Evolutionary conservation across 2,888 invertebrate species (phyloP), one percentile per base, ranked within the genome.

Genomic region (Chromoteleia sp.): DNA sequence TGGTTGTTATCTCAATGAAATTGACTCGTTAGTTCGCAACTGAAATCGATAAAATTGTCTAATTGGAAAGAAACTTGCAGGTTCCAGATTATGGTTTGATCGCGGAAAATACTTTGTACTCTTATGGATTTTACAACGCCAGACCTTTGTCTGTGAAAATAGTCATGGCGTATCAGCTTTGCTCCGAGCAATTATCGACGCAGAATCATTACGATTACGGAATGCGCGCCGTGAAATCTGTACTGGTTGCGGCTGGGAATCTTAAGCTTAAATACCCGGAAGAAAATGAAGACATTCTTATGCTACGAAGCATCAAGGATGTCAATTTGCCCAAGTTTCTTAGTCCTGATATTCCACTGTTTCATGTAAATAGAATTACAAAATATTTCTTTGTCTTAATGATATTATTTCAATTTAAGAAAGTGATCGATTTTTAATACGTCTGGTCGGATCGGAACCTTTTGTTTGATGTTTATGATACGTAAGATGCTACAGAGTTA

Each of bases 21-120:
- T 14, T 25, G 54, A 19, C 10, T 21, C n/a, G n/a, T n/a, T n/a
- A n/a, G n/a, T n/a, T n/a, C n/a, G n/a, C n/a, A n/a, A n/a, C n/a
- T n/a, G n/a, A n/a, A n/a, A n/a, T 17, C 56, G 14, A 56, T 33
- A 1, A 10, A 10, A 33, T 1, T 10, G 33, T 33, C 33, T 33
- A 33, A 33, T 33, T 33, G 10, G 33, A 8, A 39, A 12, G 39
- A 25, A 25, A 33, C 33, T 33, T 33, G 10, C 33, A 95, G 96
- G 96, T 97, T 12, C 97, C 97, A 0, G 97, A 97, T 92, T 97
- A 96, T 88, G 95, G 95, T n/a, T 95, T 97, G 95, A 97, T 97
- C 85, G 96, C 95, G 12, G 97, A 97, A 92, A 96, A 97, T 87
- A 96, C 95, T 0, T 92, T 97, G 15, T 97, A 97, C 90, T 97